Base-by-base conservation (phyloP, 2,113 vertebrate species). In the Coptodon bakossiorum region DNA sequence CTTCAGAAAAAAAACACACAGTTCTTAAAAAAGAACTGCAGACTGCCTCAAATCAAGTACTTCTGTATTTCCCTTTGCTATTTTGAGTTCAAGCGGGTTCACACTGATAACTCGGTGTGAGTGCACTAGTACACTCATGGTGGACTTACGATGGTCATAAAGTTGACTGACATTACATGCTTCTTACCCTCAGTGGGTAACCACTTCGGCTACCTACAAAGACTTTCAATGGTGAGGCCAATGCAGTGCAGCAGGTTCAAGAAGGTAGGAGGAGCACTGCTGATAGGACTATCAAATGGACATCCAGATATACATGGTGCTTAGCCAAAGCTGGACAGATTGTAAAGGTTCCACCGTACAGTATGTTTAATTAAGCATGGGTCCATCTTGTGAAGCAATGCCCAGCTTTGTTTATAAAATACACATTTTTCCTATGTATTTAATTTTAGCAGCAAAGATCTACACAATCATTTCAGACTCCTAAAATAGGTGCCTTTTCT, bases 361-460 rank as follows among this genome's bases (percentile, higher is more conserved):
- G 61, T 9, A 17, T 29, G 40, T 73, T 27, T 45, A 73, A 73
- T 27, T 45, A 73, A 73, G 22, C 22, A 16, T 10, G 22, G 40
- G 22, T 73, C 0, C 43, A 45, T 71, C 0, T 43, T 71, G 38
- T 43, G 38, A 71, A 71, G 38, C n/a, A 43, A 73, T 29, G 13
- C 14, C 22, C 40, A 73, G 36, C 40, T 73, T 73, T 73, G 24
- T 48, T 73, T 73, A 73, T 45, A 45, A 45, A 45, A 22, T 48
- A 73, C 22, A 7, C 4, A 1, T 48, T 76, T 76, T 76, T 27
- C 68, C 43, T 16, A 48, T 2, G 66, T 3, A 45, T 43, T 3
- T 24, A 45, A 73, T 73, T 73, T 73, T 73, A 73, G 7, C 63
- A 40, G 36, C 36, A 68, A 68, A 73, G 24, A 73, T 73, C 40